Conservation (phyloP, 2,888 invertebrate genomes). For the Nemotelus nigrinus region DNA sequence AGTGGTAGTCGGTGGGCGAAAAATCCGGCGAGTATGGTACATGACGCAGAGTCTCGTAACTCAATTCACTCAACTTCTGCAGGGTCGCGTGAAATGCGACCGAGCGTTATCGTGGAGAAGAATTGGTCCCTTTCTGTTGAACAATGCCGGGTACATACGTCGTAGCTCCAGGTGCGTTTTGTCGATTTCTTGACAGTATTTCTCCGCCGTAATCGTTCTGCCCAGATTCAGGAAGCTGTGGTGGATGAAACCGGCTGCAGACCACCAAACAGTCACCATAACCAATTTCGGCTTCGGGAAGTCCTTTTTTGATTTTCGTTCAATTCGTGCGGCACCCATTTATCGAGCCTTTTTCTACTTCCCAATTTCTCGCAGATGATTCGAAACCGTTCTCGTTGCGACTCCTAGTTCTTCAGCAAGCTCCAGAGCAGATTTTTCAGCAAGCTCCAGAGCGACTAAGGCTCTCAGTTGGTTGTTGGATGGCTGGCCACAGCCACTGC, state of each 20-base stretch:
- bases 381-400: too few species aligned
- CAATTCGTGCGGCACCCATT: too few species aligned
- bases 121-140: too few species aligned
- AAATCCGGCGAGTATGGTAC: not conserved
- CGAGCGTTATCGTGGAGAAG: not conserved
- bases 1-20: not conserved
- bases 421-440: too few species aligned
- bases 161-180: not conserved
- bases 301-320: not conserved
- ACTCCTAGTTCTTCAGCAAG: too few species aligned
- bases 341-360: too few species aligned
- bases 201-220: not conserved
- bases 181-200: not conserved
- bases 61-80: not conserved
- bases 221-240: not conserved
- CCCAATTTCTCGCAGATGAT: too few species aligned
- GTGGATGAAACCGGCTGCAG: not conserved
- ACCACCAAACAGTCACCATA: not conserved
- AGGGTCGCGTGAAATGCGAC: not conserved
- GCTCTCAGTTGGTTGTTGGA: not conserved
- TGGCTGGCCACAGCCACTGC: not conserved
- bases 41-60: not conserved
- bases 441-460: not conserved
- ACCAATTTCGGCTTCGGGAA: not conserved
- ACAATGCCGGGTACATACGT: too few species aligned